These are phyloP conservation scores for Hormaphis cornu DNA, from an alignment of 1,140 invertebrate species.

Conservation along the genomic window DNA sequence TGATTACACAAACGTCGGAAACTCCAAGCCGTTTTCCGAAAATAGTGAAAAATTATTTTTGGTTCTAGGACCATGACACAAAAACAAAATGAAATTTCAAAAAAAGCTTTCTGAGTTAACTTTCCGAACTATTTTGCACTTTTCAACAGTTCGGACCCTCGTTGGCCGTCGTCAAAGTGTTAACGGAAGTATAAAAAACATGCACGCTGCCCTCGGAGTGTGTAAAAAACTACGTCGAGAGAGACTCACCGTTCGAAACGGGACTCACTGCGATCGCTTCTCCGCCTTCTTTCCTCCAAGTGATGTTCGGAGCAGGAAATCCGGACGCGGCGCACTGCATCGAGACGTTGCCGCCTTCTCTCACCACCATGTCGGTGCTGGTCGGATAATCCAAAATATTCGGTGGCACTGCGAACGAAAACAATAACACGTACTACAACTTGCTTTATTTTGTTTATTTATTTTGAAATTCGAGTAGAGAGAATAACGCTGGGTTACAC, in stretches of 20 bases:
- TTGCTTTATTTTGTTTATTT: neutral
- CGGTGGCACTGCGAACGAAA: conserved; percentile 65
- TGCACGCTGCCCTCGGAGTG: neutral
- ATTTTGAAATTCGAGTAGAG: neutral
- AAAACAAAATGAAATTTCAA: too few species aligned
- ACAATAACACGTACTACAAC: conserved; percentile 35
- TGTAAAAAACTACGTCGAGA: neutral
- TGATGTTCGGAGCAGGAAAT: conserved; percentile 71
- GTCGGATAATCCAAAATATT: conserved; percentile 72
- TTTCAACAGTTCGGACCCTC: too few species aligned
- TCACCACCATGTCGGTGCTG: conserved; percentile 75
- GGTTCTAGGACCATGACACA: too few species aligned
- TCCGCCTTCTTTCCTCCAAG: conserved; percentile 64
- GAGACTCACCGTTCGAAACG: conserved; percentile 48
- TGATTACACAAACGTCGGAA: too few species aligned
- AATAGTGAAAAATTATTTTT: too few species aligned
- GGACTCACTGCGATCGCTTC: conserved; percentile 52
- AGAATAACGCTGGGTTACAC: too few species aligned
- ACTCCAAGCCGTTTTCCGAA: too few species aligned
- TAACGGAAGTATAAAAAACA: neutral
- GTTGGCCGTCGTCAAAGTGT: too few species aligned
- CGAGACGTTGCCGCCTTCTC: conserved; percentile 75
- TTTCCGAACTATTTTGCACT: too few species aligned
- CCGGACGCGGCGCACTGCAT: conserved; percentile 75
- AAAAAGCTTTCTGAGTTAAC: too few species aligned